phyloP scores from a whole-genome alignment of 2,888 invertebrate genomes.

The Stenodera caucasica region DNA sequence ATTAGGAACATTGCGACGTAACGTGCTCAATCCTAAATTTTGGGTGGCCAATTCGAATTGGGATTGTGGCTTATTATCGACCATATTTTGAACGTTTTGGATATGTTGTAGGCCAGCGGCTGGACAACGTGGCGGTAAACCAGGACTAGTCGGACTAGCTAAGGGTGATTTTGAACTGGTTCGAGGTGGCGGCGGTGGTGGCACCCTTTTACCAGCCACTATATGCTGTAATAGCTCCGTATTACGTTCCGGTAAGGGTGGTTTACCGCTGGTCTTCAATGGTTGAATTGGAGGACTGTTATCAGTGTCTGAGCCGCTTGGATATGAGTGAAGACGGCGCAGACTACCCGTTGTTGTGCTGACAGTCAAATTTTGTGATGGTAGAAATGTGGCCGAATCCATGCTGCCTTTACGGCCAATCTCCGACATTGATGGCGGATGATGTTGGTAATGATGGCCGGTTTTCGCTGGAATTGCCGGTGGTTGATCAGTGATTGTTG shows the following conservation, averaged over 20 bases:
- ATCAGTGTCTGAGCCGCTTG: constrained; percentile 82
- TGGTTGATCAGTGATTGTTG: constrained; percentile 43
- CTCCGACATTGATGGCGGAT: constrained; percentile 58
- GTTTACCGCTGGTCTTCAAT: constrained; percentile 64
- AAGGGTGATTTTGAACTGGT: constrained; percentile 87
- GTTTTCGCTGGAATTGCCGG: constrained; percentile 52
- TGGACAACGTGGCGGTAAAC: constrained; percentile 64
- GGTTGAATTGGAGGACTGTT: constrained; percentile 75
- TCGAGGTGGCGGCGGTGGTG: constrained; percentile 91
- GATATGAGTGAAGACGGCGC: constrained; percentile 80
- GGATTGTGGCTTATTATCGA: constrained; percentile 49
- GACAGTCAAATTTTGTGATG: constrained; percentile 52
- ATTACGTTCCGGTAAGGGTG: constrained; percentile 81
- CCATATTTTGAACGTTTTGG: constrained; percentile 54
- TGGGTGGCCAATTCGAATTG: constrained; percentile 55
- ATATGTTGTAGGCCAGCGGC: constrained; percentile 54
- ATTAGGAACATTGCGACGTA: constrained; percentile 51
- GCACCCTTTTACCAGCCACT: constrained; percentile 69
- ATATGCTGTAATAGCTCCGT: constrained; percentile 75
- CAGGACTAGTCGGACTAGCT: constrained; percentile 79
- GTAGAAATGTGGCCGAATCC: constrained; percentile 57
- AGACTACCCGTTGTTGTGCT: constrained; percentile 61
- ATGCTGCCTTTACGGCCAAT: constrained; percentile 61
- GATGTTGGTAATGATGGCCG: constrained; percentile 36
- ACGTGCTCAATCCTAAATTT: constrained; percentile 54